Evolutionary conservation across 2,888 invertebrate genomes (phyloP).

Genomic region (Drosophila atripex): DNA sequence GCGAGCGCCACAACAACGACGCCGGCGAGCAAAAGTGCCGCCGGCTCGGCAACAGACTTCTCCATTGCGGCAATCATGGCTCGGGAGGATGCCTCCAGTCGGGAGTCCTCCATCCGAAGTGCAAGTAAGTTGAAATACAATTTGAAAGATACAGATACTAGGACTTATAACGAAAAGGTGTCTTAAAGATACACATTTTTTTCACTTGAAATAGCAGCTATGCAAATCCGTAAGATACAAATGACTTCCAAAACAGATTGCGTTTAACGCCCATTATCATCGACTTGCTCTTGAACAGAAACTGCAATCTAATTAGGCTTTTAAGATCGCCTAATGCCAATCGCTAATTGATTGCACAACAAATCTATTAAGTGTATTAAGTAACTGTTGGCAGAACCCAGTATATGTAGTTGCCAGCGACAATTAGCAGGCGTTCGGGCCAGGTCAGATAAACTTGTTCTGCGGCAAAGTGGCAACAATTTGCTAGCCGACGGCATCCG

Average conservation of each 20-base stretch:
- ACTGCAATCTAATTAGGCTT: constrained; percentile 8
- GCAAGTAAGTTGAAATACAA: constrained; percentile 77
- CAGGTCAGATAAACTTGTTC: constrained; percentile 53
- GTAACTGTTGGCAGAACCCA: constrained; percentile 37
- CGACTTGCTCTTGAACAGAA: not conserved
- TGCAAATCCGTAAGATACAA: not conserved
- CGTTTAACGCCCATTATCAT: not conserved
- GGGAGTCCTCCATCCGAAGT: constrained; percentile 81
- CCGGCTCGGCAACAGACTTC: constrained; percentile 92
- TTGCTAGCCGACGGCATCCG: constrained; percentile 59
- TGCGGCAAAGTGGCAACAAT: constrained; percentile 19
- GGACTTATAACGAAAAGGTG: not conserved
- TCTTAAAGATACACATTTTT: not conserved
- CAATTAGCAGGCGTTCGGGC: constrained; percentile 54
- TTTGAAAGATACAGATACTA: not conserved
- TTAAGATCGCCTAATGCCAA: constrained; percentile 15
- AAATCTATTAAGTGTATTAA: constrained; percentile 44
- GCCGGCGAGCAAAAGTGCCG: constrained; percentile 78
- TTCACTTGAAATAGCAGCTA: not conserved
- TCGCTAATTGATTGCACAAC: constrained; percentile 49
- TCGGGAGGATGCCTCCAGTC: constrained; percentile 85
- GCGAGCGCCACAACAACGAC: constrained; percentile 60
- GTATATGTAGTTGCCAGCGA: constrained; percentile 54
- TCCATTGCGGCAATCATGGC: constrained; percentile 97
- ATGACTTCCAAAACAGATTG: not conserved